Conservation (phyloP, 2,888 invertebrate genomes). For the Parnassius orleans region DNA sequence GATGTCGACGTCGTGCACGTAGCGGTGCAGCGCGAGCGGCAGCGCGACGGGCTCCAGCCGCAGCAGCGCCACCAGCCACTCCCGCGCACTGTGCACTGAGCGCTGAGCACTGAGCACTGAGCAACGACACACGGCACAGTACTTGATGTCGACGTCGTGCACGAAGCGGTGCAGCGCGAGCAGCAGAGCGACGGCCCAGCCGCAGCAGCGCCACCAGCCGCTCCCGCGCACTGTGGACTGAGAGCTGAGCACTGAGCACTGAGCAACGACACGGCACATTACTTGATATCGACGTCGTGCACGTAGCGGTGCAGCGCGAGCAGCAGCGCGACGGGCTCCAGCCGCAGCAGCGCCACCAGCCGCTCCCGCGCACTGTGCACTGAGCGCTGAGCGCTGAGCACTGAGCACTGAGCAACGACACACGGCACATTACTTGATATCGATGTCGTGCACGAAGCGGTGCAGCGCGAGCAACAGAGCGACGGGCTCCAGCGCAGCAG, state of each 20-base stretch:
- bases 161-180: slow-evolving; percentile 82
- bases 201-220: slow-evolving; percentile 60
- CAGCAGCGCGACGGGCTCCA: slow-evolving; percentile 88
- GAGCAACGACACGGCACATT: slow-evolving; percentile 86
- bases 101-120: slow-evolving; percentile 68
- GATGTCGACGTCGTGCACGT: slow-evolving; percentile 70
- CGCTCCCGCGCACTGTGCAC: slow-evolving; percentile 87
- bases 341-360: slow-evolving; percentile 60
- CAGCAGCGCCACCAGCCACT: slow-evolving; percentile 72
- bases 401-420: no score
- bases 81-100: slow-evolving; percentile 86
- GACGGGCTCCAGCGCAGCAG: no score
- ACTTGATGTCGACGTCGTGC: slow-evolving; percentile 74
- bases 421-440: no score
- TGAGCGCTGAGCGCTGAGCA: slow-evolving; percentile 71
- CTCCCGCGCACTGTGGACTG: slow-evolving; percentile 84
- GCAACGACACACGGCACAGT: slow-evolving; percentile 86
- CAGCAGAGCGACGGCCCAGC: slow-evolving; percentile 46
- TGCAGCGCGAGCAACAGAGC: no score
- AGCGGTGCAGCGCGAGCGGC: slow-evolving; percentile 85
- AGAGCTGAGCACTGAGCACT: slow-evolving; percentile 82
- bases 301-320: slow-evolving; percentile 81
- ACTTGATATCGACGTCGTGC: slow-evolving; percentile 74
- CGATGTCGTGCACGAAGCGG: no score
- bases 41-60: slow-evolving; percentile 85